phyloP scores from a whole-genome alignment of 2,113 vertebrate species.

The Cephalopholis sonnerati region DNA sequence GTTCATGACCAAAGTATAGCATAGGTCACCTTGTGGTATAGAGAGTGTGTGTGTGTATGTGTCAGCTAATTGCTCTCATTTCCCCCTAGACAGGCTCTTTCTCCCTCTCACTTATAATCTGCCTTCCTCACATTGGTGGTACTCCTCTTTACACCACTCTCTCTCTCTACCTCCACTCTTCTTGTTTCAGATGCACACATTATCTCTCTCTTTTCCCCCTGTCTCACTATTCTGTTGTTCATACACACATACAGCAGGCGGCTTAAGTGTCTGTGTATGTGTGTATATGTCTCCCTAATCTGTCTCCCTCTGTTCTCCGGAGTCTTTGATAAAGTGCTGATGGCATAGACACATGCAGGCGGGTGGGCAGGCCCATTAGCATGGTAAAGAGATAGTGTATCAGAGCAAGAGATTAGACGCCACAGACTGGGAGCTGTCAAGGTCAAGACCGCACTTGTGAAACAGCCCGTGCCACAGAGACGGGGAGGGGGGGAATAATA shows the following conservation, averaged over 20 bases:
- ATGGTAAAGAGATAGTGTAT: slow-evolving; percentile 85
- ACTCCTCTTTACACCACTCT: slow-evolving; percentile 61
- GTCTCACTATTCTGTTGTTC: slow-evolving; percentile 64
- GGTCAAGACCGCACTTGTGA: slow-evolving; percentile 84
- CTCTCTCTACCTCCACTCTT: slow-evolving; percentile 35
- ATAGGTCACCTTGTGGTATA: slow-evolving; percentile 73
- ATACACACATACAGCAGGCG: slow-evolving; percentile 56
- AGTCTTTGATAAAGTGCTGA: slow-evolving; percentile 85
- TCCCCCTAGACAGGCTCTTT: slow-evolving; percentile 67
- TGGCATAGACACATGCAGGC: slow-evolving; percentile 70
- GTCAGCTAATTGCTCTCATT: slow-evolving; percentile 71
- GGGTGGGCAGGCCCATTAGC: slow-evolving; percentile 80
- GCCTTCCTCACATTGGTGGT: slow-evolving; percentile 59
- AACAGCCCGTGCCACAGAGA: slow-evolving; percentile 73
- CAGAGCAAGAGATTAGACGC: slow-evolving; percentile 83
- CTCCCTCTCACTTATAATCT: slow-evolving; percentile 78
- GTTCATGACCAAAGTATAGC: slow-evolving; percentile 49
- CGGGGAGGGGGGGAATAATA: slow-evolving; percentile 30
- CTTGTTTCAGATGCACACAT: slow-evolving; percentile 55
- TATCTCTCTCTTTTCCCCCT: slow-evolving; percentile 57
- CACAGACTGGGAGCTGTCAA: slow-evolving; percentile 83
- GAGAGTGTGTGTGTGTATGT: slow-evolving; percentile 16
- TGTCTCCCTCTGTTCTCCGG: slow-evolving; percentile 73
- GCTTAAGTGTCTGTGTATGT: slow-evolving; percentile 48
- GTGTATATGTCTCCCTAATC: slow-evolving; percentile 74